Evolutionary conservation across 92 coral and sea anemone species (phyloP).

Genomic region (Heliopora coerulea): DNA sequence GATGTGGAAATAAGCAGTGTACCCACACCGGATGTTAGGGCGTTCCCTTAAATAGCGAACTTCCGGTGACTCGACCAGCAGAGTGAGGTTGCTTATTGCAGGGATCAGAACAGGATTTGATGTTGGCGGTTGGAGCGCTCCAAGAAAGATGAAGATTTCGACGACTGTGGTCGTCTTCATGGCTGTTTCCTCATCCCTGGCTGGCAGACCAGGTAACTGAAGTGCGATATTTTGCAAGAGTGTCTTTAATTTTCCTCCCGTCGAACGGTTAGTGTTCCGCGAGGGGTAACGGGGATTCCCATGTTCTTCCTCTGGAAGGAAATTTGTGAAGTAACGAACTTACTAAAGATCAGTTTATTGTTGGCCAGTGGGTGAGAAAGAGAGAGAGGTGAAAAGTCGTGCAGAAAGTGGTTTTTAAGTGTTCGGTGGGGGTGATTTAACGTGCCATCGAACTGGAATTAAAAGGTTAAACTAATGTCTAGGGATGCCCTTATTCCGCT

Average conservation of each 20-base stretch:
- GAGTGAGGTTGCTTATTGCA: background rate
- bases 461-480: background rate
- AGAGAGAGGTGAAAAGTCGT: too few relatives aligned
- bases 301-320: background rate
- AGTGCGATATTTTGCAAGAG: too few relatives aligned
- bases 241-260: too few relatives aligned
- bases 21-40: background rate
- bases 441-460: background rate
- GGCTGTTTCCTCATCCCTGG: background rate
- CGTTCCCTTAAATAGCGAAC: slow-evolving; percentile 10
- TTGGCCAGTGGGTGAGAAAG: too few relatives aligned
- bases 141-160: background rate
- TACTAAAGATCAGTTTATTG: background rate
- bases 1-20: background rate
- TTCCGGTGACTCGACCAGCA: slow-evolving; percentile 1
- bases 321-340: background rate
- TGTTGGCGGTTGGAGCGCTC: background rate
- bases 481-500: too few relatives aligned
- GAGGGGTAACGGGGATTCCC: too few relatives aligned
- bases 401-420: too few relatives aligned
- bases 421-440: too few relatives aligned
- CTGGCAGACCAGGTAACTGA: slow-evolving; percentile 10
- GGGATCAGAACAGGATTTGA: background rate
- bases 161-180: background rate
- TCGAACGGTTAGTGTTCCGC: too few relatives aligned